A percentile compares a stretch with the other conserved stretches of the same genome.
Conservation (phyloP, 2,113 vertebrate species). For the Pardalotus punctatus region DNA sequence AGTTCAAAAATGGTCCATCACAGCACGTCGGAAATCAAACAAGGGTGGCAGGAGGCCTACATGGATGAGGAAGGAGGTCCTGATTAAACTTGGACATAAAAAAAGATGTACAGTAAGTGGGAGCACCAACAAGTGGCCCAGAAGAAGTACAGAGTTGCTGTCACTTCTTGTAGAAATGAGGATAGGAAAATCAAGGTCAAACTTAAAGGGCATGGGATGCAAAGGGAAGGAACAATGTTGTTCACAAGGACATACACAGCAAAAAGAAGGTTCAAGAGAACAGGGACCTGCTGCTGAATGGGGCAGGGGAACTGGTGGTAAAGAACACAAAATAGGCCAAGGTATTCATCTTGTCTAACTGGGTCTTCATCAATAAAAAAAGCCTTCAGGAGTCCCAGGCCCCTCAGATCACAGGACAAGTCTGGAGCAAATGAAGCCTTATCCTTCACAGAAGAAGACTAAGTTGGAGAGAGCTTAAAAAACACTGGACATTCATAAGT, state of each 20-base stretch:
- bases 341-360: background rate
- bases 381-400: background rate
- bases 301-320: background rate
- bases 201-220: too few species aligned
- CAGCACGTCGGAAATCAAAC: background rate
- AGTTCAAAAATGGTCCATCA: background rate
- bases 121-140: background rate
- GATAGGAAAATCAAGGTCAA: background rate
- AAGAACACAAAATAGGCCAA: background rate
- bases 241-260: background rate
- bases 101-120: background rate
- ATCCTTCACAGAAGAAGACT: background rate
- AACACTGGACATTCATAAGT: rapidly evolving
- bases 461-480: background rate
- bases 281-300: background rate
- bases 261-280: background rate
- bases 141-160: background rate
- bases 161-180: background rate
- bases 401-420: background rate
- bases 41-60: background rate
- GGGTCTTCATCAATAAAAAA: background rate
- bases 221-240: background rate
- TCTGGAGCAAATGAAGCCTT: background rate
- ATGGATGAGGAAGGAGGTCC: background rate
- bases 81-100: background rate